These are phyloP conservation scores for Elymnias hypermnestra DNA, from an alignment of 1,140 invertebrate genomes.

Conservation along the genomic window DNA sequence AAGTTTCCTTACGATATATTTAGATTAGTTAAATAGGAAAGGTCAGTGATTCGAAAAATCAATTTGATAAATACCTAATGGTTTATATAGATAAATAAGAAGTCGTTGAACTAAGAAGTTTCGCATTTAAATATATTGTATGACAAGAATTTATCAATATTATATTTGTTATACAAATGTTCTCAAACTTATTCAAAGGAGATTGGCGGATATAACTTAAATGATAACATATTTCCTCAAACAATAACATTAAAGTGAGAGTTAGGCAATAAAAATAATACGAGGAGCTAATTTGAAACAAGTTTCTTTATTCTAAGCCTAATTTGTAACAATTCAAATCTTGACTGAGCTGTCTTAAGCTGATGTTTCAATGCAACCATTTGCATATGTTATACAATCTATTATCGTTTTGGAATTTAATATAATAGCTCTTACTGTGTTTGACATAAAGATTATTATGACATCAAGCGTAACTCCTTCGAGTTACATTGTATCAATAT, in stretches of 20 bases:
- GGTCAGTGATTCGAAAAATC: too few species aligned
- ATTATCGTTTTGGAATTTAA: background rate
- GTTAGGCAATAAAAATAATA: conserved; percentile 13
- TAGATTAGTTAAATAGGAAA: too few species aligned
- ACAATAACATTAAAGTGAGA: conserved; percentile 1
- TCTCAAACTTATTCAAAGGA: too few species aligned
- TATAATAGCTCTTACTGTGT: conserved; percentile 2
- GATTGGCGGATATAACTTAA: background rate
- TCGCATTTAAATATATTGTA: too few species aligned
- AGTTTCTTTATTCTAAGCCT: conserved; percentile 11
- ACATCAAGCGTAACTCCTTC: background rate
- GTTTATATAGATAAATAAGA: too few species aligned
- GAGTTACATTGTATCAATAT: background rate
- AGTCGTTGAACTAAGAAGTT: too few species aligned
- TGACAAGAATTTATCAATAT: too few species aligned
- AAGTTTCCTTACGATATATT: too few species aligned
- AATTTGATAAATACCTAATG: too few species aligned
- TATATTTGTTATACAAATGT: too few species aligned
- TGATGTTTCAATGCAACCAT: conserved; percentile 22
- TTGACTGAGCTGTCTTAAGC: conserved; percentile 3
- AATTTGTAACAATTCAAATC: conserved; percentile 18
- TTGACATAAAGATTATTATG: background rate
- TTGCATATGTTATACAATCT: conserved; percentile 24
- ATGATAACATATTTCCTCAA: background rate
- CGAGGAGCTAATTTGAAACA: conserved; percentile 13